phyloP scores from a whole-genome alignment of 2,888 invertebrate genomes.

The Spilosoma lubricipeda region DNA sequence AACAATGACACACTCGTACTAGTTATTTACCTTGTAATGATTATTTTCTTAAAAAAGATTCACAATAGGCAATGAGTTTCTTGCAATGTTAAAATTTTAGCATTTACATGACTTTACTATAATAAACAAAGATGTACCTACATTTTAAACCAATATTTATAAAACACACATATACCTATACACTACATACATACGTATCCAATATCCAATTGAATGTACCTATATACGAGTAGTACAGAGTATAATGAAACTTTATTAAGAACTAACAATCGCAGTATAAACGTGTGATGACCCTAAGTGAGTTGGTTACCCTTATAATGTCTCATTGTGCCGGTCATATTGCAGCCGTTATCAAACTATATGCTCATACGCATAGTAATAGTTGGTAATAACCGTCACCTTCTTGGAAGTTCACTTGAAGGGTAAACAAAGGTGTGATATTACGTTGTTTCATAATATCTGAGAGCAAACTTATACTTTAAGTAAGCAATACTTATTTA shows the following conservation, averaged over 20 bases:
- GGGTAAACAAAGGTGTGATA: conserved; percentile 18
- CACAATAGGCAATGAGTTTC: too few relatives aligned
- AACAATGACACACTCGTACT: too few relatives aligned
- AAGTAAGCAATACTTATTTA: neutral
- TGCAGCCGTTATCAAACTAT: conserved; percentile 22
- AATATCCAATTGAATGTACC: too few relatives aligned
- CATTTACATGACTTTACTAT: too few relatives aligned
- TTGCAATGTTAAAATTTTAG: too few relatives aligned
- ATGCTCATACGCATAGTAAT: conserved; percentile 20
- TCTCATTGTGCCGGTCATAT: conserved; percentile 14
- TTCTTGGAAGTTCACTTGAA: conserved; percentile 18
- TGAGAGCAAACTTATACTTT: neutral
- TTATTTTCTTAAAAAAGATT: too few relatives aligned
- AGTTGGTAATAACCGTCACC: conserved; percentile 14
- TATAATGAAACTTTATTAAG: conserved; percentile 1
- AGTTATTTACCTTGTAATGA: too few relatives aligned
- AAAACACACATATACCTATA: too few relatives aligned
- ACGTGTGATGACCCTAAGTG: neutral
- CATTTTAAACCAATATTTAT: too few relatives aligned
- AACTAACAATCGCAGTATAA: neutral
- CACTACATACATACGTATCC: too few relatives aligned
- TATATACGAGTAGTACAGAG: neutral
- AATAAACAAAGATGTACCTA: too few relatives aligned
- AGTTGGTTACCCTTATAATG: conserved; percentile 13
- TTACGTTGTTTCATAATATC: conserved; percentile 7